A percentile compares a stretch with the other conserved stretches of the same genome.
Evolutionary conservation across 2,888 invertebrate genomes (phyloP).

Genomic region (Orgyia antiqua): DNA sequence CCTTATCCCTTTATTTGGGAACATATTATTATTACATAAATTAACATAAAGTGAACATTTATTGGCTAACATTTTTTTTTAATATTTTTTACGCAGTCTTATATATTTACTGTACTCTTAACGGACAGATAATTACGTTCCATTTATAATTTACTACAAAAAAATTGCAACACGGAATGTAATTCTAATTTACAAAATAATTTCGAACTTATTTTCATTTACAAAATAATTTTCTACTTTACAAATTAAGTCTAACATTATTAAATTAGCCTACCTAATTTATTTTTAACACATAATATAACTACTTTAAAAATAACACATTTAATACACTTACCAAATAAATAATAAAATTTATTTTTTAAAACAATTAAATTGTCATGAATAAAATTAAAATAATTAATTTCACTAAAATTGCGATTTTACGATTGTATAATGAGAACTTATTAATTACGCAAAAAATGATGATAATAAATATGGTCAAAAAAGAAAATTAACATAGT

Average conservation of each 20-base stretch:
- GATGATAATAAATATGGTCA: no score
- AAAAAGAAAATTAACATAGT: no score
- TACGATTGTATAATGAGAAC: no score
- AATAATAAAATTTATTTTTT: no score
- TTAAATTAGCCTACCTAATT: constrained; percentile 22
- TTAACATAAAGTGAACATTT: constrained; percentile 24
- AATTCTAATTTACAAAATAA: constrained; percentile 22
- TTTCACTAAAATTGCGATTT: no score
- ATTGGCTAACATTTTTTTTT: constrained; percentile 27
- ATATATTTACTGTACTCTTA: constrained; percentile 37
- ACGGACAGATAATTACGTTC: constrained; percentile 34
- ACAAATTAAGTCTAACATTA: constrained; percentile 23
- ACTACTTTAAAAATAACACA: no score
- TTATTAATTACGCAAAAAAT: no score
- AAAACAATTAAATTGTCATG: no score
- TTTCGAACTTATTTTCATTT: constrained; percentile 17
- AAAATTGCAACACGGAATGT: constrained; percentile 38
- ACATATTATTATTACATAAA: no score
- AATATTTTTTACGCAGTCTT: constrained; percentile 52
- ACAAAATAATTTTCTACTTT: constrained; percentile 17
- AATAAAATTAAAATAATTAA: no score
- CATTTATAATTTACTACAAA: constrained; percentile 18
- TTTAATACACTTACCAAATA: no score
- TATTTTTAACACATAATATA: constrained; percentile 21
- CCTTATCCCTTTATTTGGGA: no score